Evolutionary conservation across 2,113 vertebrate genomes (phyloP).

Genomic region (Bos taurus): ARS-UCD2.0 NC_037343.1:79800001-79800500

Average conservation of each 20-base stretch:
- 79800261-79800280: background rate
- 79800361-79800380: background rate
- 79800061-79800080: background rate
- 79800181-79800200: background rate
- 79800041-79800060: background rate
- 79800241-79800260: background rate
- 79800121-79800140: background rate
- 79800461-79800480: background rate
- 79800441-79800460: background rate
- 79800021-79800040: background rate
- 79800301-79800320: background rate
- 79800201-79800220: background rate
- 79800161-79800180: background rate
- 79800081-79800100: background rate
- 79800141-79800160: background rate
- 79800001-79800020: background rate
- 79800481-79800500: background rate
- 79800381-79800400: background rate
- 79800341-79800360: background rate
- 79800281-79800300: background rate
- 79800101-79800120: background rate
- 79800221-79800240: background rate
- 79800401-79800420: accelerated
- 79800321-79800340: background rate
- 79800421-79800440: background rate